Conservation (phyloP, 1,140 invertebrate species). For the Philaenus spumarius region DNA sequence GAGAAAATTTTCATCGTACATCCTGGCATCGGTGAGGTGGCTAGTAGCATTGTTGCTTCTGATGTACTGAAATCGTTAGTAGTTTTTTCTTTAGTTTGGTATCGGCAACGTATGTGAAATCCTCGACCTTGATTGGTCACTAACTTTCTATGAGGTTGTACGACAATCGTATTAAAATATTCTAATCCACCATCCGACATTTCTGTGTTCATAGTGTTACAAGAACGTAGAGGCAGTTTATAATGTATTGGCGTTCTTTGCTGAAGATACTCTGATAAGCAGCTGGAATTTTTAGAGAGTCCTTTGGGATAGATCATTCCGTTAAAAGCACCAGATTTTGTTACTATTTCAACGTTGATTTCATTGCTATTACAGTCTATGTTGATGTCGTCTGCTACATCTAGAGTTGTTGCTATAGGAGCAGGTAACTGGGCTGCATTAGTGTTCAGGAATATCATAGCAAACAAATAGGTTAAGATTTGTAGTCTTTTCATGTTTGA, state of each 20-base stretch:
- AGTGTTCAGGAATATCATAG: no score
- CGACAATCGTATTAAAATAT: slow-evolving; percentile 89
- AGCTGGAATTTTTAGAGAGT: slow-evolving; percentile 83
- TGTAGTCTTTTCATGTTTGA: no score
- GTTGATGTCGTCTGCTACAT: slow-evolving; percentile 40
- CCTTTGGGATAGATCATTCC: slow-evolving; percentile 89
- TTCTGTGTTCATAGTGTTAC: slow-evolving; percentile 90
- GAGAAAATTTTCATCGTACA: slow-evolving; percentile 87
- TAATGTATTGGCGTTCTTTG: slow-evolving; percentile 68
- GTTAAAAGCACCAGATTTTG: slow-evolving; percentile 58
- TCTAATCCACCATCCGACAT: slow-evolving; percentile 83
- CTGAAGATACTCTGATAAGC: slow-evolving; percentile 70
- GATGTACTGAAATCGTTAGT: slow-evolving; percentile 47
- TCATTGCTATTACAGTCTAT: slow-evolving; percentile 64
- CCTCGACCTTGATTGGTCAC: slow-evolving; percentile 86
- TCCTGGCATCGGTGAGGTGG: slow-evolving; percentile 64
- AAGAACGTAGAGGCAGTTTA: slow-evolving; percentile 75
- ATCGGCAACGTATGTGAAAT: slow-evolving; percentile 83
- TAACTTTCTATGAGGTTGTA: slow-evolving; percentile 83
- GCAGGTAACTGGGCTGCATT: no score
- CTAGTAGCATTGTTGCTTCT: slow-evolving; percentile 37
- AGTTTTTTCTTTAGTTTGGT: slow-evolving; percentile 65
- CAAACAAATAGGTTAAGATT: no score
- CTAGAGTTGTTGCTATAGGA: no score
- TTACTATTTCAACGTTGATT: slow-evolving; percentile 57